Base-by-base conservation (phyloP, 2,113 vertebrate genomes). In the Oreochromis spilurus region DNA sequence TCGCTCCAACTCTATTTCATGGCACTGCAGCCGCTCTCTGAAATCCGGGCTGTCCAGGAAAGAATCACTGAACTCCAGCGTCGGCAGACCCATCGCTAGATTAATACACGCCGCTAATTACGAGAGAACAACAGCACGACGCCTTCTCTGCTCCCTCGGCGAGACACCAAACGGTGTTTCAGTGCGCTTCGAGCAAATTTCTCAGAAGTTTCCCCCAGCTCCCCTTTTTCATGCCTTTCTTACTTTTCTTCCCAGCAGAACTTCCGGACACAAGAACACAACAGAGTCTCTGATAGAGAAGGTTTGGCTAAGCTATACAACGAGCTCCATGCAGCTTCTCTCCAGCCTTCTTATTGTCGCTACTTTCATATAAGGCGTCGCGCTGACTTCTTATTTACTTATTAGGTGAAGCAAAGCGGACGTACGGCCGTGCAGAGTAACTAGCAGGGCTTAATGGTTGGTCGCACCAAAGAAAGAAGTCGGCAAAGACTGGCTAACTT, bases 11-110 rank as follows among this genome's bases (percentile, higher is more conserved):
- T 99, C 98, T 57, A 98, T 97, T 94, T 99, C 98, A 94, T 99
- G 98, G 93, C 97, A 98, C 95, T 98, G 98, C 75, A 99, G 97
- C 12, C 98, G 95, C 89, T 99, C 98, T 96, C 98, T 97, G 95
- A 99, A 99, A 89, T 98, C 98, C n/a, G 98, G 98, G 81, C 98
- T 98, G 96, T 99, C 98, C 96, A 99, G 93, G 90, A 98, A 97
- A 84, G 98, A 99, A 84, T 99, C 98, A 84, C 98, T 99, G 95
- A 99, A 99, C 96, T 99, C 98, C 96, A 99, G 94, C 72, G 98
- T 98, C 82, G 98, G 98, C 50, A 99, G 95, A 95, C 98, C 98
- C 98, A 99, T 99, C 85, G 87, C 57, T 77, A 10, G 60, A 87
- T 36, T 6, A 53, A 84, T 21, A 38, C 81, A 78, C 75, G n/a